Conservation (phyloP, 2,888 invertebrate genomes). For the Ectemnius continuus region DNA sequence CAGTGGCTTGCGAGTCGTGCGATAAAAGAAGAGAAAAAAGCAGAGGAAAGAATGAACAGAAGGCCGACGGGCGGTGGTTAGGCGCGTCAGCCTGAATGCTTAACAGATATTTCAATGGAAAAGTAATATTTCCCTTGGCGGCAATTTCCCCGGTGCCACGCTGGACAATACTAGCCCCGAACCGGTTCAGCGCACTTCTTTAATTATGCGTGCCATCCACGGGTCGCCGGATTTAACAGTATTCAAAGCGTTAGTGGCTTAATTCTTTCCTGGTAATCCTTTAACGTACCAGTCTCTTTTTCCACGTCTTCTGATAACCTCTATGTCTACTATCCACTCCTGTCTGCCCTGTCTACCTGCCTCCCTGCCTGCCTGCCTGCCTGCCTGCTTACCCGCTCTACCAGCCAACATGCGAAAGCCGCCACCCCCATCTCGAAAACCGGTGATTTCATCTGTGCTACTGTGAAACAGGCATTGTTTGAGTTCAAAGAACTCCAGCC, state of each 20-base stretch:
- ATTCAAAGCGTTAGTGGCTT: too few relatives aligned
- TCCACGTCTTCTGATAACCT: too few relatives aligned
- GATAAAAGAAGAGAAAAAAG: slow-evolving; percentile 31
- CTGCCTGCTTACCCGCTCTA: too few relatives aligned
- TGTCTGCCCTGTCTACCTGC: too few relatives aligned
- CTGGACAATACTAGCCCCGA: slow-evolving; percentile 44
- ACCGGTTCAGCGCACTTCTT: slow-evolving; percentile 21
- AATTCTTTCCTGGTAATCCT: too few relatives aligned
- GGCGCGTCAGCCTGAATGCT: slow-evolving; percentile 53
- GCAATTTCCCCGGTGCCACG: slow-evolving; percentile 36
- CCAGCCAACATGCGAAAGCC: too few relatives aligned
- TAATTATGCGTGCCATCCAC: slow-evolving; percentile 49
- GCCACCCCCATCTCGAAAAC: too few relatives aligned
- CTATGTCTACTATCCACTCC: too few relatives aligned
- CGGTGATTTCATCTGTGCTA: too few relatives aligned
- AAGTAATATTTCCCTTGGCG: slow-evolving; percentile 52
- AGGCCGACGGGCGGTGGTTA: neutral
- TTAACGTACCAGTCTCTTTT: too few relatives aligned
- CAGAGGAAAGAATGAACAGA: neutral
- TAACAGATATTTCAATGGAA: slow-evolving; percentile 60
- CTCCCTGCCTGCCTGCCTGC: too few relatives aligned
- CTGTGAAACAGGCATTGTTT: too few relatives aligned
- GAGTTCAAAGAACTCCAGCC: slow-evolving; percentile 28
- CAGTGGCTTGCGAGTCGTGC: slow-evolving; percentile 13
- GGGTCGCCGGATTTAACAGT: slow-evolving; percentile 12